These are phyloP conservation scores for Cryptosula pallasiana DNA, from an alignment of 2,888 invertebrate species.

Conservation along the genomic window DNA sequence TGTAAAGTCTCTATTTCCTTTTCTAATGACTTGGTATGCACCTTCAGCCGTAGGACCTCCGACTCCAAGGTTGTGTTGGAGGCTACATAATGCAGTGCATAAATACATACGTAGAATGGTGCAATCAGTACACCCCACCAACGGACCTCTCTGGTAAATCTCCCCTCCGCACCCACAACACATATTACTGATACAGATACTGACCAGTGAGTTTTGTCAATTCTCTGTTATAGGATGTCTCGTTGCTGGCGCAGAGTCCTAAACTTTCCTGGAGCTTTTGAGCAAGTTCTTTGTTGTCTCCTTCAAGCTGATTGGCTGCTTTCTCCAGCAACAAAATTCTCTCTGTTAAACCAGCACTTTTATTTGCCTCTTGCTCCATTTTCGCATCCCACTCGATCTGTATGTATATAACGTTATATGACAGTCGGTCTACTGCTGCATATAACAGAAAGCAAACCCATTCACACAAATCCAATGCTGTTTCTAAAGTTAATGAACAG, in stretches of 20 bases:
- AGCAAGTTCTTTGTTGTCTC: constrained; percentile 32
- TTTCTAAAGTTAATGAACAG: too few species aligned
- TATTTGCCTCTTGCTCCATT: not conserved
- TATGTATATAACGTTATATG: not conserved
- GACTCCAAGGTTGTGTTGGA: constrained; percentile 32
- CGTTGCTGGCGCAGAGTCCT: not conserved
- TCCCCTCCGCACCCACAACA: too few species aligned
- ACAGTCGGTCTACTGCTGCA: not conserved
- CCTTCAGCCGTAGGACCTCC: constrained; percentile 36
- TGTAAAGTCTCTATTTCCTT: constrained; percentile 30
- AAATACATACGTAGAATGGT: too few species aligned
- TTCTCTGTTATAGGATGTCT: not conserved
- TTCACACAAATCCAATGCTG: too few species aligned
- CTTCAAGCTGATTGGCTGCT: constrained; percentile 25
- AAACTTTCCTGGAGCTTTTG: constrained; percentile 14
- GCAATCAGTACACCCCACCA: too few species aligned
- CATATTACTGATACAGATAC: too few species aligned
- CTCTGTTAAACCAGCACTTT: constrained; percentile 30
- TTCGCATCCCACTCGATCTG: not conserved
- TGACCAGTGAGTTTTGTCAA: not conserved
- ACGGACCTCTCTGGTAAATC: too few species aligned
- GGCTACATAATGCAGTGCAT: not conserved
- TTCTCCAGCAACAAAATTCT: constrained; percentile 33
- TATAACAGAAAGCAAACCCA: too few species aligned
- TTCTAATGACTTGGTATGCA: constrained; percentile 37